These are phyloP conservation scores for Gambusia affinis DNA, from an alignment of 2,113 vertebrate genomes.

Conservation along the genomic window DNA sequence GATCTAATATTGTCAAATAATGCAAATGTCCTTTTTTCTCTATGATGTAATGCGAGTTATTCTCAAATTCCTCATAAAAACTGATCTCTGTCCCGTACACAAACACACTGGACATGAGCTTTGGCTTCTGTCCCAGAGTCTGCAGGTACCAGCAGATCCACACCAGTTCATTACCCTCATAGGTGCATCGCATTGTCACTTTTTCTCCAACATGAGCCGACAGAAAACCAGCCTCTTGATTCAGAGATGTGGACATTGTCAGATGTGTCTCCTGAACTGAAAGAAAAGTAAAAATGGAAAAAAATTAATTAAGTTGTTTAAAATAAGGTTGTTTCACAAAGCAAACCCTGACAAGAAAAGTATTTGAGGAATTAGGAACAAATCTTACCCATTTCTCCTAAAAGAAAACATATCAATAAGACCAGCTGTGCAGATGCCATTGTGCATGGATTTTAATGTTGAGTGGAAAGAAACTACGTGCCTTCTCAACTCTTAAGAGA, in stretches of 20 bases:
- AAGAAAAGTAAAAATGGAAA: background rate
- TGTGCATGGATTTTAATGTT: background rate
- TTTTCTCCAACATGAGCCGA: conserved; percentile 18
- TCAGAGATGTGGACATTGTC: background rate
- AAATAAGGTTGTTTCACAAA: background rate
- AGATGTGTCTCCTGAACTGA: background rate
- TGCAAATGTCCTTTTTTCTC: background rate
- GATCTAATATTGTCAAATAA: conserved; percentile 33
- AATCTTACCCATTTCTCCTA: conserved; percentile 21
- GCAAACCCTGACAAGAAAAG: background rate
- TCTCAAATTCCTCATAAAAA: conserved; percentile 39
- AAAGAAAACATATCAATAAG: conserved; percentile 12
- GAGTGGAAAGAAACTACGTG: background rate
- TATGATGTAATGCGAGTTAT: conserved; percentile 38
- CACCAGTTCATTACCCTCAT: background rate
- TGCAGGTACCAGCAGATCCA: conserved; percentile 29
- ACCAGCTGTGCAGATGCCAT: conserved; percentile 13
- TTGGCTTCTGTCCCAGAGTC: conserved; percentile 40
- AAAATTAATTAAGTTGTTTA: background rate
- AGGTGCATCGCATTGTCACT: conserved; percentile 32
- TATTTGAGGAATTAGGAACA: background rate
- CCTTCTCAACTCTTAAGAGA: conserved; percentile 3
- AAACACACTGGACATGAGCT: conserved; percentile 21
- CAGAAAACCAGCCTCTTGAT: background rate
- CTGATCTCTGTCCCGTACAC: background rate